phyloP scores from a whole-genome alignment of 2,888 invertebrate species.

The Melanotus villosus region DNA sequence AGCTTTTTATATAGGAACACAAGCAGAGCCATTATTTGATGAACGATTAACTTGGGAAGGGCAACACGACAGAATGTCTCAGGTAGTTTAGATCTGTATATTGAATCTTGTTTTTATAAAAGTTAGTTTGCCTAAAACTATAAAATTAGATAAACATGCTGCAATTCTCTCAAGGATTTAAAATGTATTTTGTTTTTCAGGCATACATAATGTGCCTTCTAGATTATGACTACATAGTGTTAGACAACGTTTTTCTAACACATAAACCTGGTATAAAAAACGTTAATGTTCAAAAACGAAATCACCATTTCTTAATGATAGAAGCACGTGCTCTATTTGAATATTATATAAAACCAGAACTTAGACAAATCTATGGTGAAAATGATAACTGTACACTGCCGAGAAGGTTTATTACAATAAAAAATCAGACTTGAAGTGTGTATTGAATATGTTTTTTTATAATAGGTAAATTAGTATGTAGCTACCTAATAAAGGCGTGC shows the following conservation, averaged over 20 bases:
- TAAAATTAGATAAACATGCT: no score
- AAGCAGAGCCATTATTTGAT: slow-evolving; percentile 69
- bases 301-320: slow-evolving; percentile 45
- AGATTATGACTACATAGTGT: slow-evolving; percentile 88
- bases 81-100: no score
- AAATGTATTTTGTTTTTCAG: slow-evolving; percentile 68
- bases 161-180: no score
- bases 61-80: slow-evolving; percentile 71
- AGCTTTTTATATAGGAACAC: slow-evolving; percentile 71
- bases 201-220: slow-evolving; percentile 87
- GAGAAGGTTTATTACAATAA: no score
- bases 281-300: slow-evolving; percentile 71
- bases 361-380: no score
- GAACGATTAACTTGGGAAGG: slow-evolving; percentile 72
- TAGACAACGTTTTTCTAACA: slow-evolving; percentile 89
- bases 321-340: not conserved
- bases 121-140: no score
- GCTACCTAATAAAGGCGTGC: no score
- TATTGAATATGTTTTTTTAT: no score
- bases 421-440: no score
- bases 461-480: no score
- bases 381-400: no score
- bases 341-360: slow-evolving; percentile 30
- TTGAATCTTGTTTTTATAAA: no score
- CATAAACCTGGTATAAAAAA: slow-evolving; percentile 90